Evolutionary conservation across 2,797 vertebrate species (phyloP).

Genomic region (Liasis olivaceus): DNA sequence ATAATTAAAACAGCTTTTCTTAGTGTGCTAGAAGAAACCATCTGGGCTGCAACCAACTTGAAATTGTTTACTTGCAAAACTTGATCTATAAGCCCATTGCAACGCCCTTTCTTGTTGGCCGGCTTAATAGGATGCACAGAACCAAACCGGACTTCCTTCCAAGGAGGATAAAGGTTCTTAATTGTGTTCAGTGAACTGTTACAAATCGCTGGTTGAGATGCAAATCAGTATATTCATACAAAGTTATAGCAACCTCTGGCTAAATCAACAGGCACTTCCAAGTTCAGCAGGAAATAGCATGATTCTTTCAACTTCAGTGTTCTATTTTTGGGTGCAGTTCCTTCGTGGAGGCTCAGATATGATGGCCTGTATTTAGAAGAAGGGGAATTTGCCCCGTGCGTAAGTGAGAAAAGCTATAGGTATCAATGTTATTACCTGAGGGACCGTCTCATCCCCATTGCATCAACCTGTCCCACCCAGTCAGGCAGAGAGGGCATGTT

Average conservation of each 20-base stretch:
- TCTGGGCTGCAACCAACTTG: conserved; percentile 42
- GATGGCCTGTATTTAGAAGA: not conserved
- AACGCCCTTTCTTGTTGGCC: not conserved
- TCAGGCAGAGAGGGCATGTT: too few relatives aligned
- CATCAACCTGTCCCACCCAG: too few relatives aligned
- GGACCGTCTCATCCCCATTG: too few relatives aligned
- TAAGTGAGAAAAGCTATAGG: too few relatives aligned
- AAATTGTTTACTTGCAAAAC: conserved; percentile 38
- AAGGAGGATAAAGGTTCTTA: conserved; percentile 6
- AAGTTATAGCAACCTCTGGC: conserved; percentile 21
- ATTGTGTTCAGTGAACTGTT: conserved; percentile 34
- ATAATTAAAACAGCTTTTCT: conserved; percentile 55
- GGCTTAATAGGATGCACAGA: not conserved
- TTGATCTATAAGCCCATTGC: not conserved
- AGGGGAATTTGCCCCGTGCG: not conserved
- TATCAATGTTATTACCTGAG: too few relatives aligned
- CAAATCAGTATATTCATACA: conserved; percentile 25
- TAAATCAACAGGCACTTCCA: conserved; percentile 18
- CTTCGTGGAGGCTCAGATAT: not conserved
- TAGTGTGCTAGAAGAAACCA: conserved; percentile 34
- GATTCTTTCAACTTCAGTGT: not conserved
- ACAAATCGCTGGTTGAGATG: conserved; percentile 34
- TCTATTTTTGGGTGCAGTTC: not conserved
- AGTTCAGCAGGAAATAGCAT: conserved; percentile 24
- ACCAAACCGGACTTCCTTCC: conserved; percentile 20